Evolutionary conservation across 2,113 vertebrate species (phyloP).

Genomic region (Zingel zingel): DNA sequence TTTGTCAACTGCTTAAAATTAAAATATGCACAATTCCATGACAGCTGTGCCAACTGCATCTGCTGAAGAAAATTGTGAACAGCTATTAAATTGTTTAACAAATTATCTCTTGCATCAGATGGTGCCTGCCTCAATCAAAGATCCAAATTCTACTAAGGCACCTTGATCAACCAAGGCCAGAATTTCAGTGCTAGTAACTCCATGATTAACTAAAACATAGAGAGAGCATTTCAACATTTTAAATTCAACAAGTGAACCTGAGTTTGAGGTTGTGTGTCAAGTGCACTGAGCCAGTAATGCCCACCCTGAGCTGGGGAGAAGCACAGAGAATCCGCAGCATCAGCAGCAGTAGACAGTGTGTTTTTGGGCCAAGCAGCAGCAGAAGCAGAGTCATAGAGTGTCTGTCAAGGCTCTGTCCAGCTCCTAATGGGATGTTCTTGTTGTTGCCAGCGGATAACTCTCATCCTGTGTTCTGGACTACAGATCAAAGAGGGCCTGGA

Average conservation of each 20-base stretch:
- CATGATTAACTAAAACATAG: slow-evolving; percentile 26
- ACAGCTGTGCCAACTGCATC: not conserved
- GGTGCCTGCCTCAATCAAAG: slow-evolving; percentile 20
- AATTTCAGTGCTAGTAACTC: slow-evolving; percentile 12
- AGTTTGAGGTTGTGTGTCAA: slow-evolving; percentile 46
- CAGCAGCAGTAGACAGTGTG: slow-evolving; percentile 42
- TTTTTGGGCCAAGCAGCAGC: slow-evolving; percentile 30
- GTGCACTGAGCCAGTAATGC: slow-evolving; percentile 59
- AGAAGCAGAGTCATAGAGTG: slow-evolving; percentile 38
- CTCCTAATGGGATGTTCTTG: slow-evolving; percentile 81
- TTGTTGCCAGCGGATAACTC: slow-evolving; percentile 78
- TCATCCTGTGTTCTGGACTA: slow-evolving; percentile 82
- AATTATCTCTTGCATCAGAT: slow-evolving; percentile 1
- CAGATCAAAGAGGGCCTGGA: slow-evolving; percentile 78
- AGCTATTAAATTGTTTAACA: not conserved
- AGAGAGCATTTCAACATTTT: slow-evolving; percentile 36
- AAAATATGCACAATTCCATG: not conserved
- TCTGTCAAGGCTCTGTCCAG: slow-evolving; percentile 71
- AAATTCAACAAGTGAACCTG: slow-evolving; percentile 58
- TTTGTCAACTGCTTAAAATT: not conserved
- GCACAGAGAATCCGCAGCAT: slow-evolving; percentile 53
- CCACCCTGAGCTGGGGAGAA: slow-evolving; percentile 51
- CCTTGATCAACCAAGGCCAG: slow-evolving; percentile 26
- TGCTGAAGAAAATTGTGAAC: not conserved
- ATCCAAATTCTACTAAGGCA: slow-evolving; percentile 11